Conservation (phyloP, 1,140 invertebrate species). For the Ruditapes philippinarum region DNA sequence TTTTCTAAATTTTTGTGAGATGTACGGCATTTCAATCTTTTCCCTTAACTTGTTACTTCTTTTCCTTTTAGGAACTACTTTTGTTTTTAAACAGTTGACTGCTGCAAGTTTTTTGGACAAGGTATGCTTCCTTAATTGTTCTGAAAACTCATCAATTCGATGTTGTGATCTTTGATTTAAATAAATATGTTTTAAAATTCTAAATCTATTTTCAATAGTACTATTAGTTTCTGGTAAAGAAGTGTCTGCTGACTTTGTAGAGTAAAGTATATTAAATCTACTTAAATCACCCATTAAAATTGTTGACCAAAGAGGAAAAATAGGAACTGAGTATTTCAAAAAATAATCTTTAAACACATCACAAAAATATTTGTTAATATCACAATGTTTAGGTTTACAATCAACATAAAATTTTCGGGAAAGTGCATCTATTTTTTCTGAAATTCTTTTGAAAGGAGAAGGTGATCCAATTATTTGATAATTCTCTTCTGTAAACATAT, state of each 20-base stretch:
- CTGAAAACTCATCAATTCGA: constrained; percentile 15
- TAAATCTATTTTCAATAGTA: constrained; percentile 25
- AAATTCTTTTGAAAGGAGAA: constrained; percentile 3
- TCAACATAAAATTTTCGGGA: too few species aligned
- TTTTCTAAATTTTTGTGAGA: not conserved
- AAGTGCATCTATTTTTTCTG: too few species aligned
- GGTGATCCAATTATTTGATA: not conserved
- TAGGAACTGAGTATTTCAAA: not conserved
- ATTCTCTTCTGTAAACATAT: constrained; percentile 7
- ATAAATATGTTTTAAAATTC: constrained; percentile 11
- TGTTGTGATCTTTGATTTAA: not conserved
- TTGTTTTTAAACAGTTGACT: constrained; percentile 8
- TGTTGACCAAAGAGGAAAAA: not conserved
- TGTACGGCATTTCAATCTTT: not conserved
- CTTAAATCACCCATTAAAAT: not conserved
- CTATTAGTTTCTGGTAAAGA: not conserved
- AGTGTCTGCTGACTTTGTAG: too few species aligned
- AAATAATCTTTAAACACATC: not conserved
- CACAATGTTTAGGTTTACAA: too few species aligned
- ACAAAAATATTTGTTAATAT: not conserved
- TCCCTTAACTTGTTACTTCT: not conserved
- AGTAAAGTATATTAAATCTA: not conserved
- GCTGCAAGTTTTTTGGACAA: not conserved
- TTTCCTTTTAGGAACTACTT: not conserved
- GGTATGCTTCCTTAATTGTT: not conserved